These are phyloP conservation scores for Conops quadrifasciatus DNA, from an alignment of 2,888 invertebrate species.

Conservation along the genomic window DNA sequence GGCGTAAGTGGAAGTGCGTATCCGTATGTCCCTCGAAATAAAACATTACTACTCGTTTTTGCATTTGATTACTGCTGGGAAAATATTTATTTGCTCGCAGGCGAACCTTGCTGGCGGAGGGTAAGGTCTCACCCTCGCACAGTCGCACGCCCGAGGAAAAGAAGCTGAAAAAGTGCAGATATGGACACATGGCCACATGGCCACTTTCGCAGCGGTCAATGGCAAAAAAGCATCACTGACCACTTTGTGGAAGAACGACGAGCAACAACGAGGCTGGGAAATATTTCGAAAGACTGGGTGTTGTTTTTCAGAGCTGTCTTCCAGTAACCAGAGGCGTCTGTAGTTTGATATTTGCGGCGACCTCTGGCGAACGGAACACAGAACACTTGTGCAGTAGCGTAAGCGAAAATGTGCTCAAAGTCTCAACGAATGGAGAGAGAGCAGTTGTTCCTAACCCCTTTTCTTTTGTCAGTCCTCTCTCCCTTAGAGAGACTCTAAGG, in stretches of 20 bases:
- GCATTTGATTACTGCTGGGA: conserved; percentile 35
- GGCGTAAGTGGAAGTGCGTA: too few relatives aligned
- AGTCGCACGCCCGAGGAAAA: background rate
- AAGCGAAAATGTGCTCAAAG: too few relatives aligned
- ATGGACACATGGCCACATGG: conserved; percentile 13
- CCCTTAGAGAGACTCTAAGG: too few relatives aligned
- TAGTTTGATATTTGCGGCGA: conserved; percentile 36
- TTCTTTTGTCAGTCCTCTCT: too few relatives aligned
- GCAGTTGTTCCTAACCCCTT: too few relatives aligned
- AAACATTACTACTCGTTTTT: conserved; percentile 32
- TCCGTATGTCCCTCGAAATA: background rate
- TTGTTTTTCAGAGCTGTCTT: conserved; percentile 40
- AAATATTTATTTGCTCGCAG: conserved; percentile 33
- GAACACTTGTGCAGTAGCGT: too few relatives aligned
- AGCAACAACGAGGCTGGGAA: conserved; percentile 1
- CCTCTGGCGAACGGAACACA: background rate
- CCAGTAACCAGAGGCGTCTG: conserved; percentile 43
- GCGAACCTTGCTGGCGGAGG: conserved; percentile 1
- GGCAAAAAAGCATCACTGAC: conserved; percentile 20
- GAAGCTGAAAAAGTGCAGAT: background rate
- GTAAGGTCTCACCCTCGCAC: conserved; percentile 7
- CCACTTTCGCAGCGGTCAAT: conserved; percentile 19
- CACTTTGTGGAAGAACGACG: conserved; percentile 16
- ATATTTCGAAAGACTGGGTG: conserved; percentile 38
- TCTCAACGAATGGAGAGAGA: too few relatives aligned